Conservation (phyloP, 2,888 invertebrate species). For the Eutolmus rufibarbis region DNA sequence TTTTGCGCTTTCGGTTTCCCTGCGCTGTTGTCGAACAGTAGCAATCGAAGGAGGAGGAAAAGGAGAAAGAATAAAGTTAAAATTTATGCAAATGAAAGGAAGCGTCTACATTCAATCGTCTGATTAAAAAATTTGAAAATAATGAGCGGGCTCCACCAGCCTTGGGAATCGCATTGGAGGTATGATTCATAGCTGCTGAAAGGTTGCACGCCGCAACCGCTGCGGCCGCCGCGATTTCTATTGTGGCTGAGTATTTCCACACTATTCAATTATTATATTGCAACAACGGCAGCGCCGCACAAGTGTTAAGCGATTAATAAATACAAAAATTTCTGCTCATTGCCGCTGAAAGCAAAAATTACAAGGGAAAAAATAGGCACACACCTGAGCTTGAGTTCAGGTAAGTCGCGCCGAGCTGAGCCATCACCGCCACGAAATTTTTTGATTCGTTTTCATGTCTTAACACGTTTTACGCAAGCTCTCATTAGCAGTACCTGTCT, state of each 20-base stretch:
- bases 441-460: neutral
- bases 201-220: neutral
- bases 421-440: neutral
- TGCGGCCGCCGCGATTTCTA: neutral
- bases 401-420: neutral
- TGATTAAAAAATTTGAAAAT: neutral
- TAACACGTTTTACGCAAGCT: constrained; percentile 10
- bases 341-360: constrained; percentile 6
- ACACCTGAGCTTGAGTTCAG: neutral
- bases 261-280: neutral
- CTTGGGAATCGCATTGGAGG: neutral
- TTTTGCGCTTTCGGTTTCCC: neutral
- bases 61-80: neutral
- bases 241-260: neutral
- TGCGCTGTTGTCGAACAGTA: neutral
- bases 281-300: neutral
- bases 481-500: constrained; percentile 5
- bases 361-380: neutral
- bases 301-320: neutral
- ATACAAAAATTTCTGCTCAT: neutral
- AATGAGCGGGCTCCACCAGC: neutral
- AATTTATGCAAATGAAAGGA: constrained; percentile 16
- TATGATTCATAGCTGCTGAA: neutral
- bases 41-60: neutral
- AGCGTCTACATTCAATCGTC: neutral